Evolutionary conservation across 2,888 invertebrate genomes (phyloP).

Genomic region (Trissolcus japonicus): DNA sequence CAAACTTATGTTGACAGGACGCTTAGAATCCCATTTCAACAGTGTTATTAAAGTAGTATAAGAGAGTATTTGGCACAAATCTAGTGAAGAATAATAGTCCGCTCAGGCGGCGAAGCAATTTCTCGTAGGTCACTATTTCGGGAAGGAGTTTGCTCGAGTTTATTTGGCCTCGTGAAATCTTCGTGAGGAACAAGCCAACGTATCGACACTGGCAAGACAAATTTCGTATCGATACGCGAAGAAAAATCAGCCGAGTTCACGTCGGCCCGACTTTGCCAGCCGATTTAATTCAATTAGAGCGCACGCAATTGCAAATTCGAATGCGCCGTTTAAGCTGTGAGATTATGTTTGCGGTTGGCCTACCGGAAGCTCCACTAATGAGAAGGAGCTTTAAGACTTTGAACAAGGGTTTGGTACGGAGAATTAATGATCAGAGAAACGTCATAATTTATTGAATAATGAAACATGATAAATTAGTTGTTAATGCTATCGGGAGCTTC

Average conservation of each 20-base stretch:
- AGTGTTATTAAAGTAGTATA: conserved; percentile 51
- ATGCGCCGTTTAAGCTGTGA: conserved; percentile 51
- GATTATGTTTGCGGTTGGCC: conserved; percentile 56
- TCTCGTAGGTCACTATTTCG: conserved; percentile 59
- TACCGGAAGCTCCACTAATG: conserved; percentile 54
- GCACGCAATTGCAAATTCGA: conserved; percentile 48
- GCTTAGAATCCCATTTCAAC: conserved; percentile 43
- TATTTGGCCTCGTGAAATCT: conserved; percentile 51
- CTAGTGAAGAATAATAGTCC: conserved; percentile 66
- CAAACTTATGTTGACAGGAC: conserved; percentile 50
- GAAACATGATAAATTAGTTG: conserved; percentile 46
- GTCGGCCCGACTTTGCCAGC: conserved; percentile 16
- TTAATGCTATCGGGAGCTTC: conserved; percentile 14
- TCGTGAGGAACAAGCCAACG: conserved; percentile 38
- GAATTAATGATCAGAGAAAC: conserved; percentile 57
- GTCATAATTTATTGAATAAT: conserved; percentile 50
- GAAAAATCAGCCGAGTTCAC: conserved; percentile 36
- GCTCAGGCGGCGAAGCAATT: conserved; percentile 57
- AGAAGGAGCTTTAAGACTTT: conserved; percentile 57
- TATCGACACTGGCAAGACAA: conserved; percentile 48
- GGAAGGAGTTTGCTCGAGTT: conserved; percentile 54
- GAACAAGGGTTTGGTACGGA: conserved; percentile 50
- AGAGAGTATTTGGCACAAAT: conserved; percentile 37
- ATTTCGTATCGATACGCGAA: conserved; percentile 32
- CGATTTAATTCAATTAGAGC: conserved; percentile 53